These are phyloP conservation scores for Byasa hedistus DNA, from an alignment of 2,888 invertebrate genomes.

Conservation along the genomic window DNA sequence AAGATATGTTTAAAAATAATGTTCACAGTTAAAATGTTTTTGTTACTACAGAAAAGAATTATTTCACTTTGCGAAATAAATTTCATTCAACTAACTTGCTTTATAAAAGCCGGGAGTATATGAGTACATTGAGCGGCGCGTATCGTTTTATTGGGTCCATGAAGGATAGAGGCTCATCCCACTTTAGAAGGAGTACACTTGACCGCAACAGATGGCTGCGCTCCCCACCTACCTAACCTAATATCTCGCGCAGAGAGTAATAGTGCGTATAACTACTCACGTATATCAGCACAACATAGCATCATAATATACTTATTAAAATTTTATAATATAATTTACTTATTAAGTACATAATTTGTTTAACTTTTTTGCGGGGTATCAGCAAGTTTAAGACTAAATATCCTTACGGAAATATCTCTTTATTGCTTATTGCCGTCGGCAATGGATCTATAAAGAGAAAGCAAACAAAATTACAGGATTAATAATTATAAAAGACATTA, in stretches of 20 bases:
- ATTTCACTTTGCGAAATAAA: conserved; percentile 2
- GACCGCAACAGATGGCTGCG: conserved; percentile 71
- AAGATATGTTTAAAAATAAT: not conserved
- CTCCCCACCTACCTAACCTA: conserved; percentile 45
- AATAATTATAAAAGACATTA: too few relatives aligned
- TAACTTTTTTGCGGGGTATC: too few relatives aligned
- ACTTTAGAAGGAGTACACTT: conserved; percentile 57
- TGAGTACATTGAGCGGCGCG: conserved; percentile 31
- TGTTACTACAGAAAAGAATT: not conserved
- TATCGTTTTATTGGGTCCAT: conserved; percentile 59
- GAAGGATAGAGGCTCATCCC: conserved; percentile 59
- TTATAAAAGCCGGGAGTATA: conserved; percentile 26
- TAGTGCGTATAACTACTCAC: conserved; percentile 28
- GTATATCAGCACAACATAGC: conserved; percentile 16
- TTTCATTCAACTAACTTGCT: conserved; percentile 24
- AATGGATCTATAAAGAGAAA: too few relatives aligned
- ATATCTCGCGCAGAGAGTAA: conserved; percentile 34
- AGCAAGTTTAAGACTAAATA: too few relatives aligned
- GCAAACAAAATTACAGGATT: too few relatives aligned
- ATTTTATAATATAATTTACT: too few relatives aligned
- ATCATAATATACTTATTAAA: not conserved
- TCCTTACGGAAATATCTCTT: too few relatives aligned
- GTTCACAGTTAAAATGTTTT: not conserved
- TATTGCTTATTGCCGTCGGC: too few relatives aligned
- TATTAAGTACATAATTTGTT: too few relatives aligned